These are phyloP conservation scores for Drosophila austrosaltans DNA, from an alignment of 2,888 invertebrate genomes.

Conservation along the genomic window DNA sequence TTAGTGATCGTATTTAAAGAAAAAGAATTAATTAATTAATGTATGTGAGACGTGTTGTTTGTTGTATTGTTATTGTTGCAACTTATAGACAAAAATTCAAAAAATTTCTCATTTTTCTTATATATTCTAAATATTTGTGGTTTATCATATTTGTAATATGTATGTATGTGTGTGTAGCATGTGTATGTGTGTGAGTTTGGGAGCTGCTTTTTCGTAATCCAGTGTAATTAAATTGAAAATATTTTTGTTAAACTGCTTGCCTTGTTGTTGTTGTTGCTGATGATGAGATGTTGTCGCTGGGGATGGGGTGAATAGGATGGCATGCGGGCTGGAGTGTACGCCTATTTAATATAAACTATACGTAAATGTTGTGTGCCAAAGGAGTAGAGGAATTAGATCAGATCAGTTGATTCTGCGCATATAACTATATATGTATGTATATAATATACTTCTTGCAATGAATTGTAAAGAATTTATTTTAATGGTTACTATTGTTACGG, in stretches of 20 bases:
- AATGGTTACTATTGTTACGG: slow-evolving; percentile 29
- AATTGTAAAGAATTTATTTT: slow-evolving; percentile 38
- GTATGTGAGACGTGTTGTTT: slow-evolving; percentile 8
- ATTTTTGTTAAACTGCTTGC: slow-evolving; percentile 5
- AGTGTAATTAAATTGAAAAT: slow-evolving; percentile 31
- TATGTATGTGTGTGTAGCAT: slow-evolving; percentile 17
- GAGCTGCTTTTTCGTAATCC: slow-evolving; percentile 24
- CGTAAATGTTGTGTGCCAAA: slow-evolving; percentile 26
- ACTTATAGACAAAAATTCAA: slow-evolving; percentile 70
- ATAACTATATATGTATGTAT: slow-evolving; percentile 36
- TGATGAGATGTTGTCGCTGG: no score
- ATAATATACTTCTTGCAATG: slow-evolving; percentile 31
- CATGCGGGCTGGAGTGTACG: slow-evolving; percentile 15
- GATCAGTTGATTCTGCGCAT: background rate
- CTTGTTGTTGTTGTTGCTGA: background rate
- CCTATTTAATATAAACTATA: slow-evolving; percentile 43
- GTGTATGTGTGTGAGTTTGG: background rate
- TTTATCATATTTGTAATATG: slow-evolving; percentile 54
- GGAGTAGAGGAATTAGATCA: background rate
- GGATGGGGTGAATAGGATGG: background rate
- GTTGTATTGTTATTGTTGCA: slow-evolving; percentile 44
- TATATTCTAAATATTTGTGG: slow-evolving; percentile 52
- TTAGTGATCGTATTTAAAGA: slow-evolving; percentile 5
- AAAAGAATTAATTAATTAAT: slow-evolving; percentile 1
- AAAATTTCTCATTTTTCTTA: slow-evolving; percentile 54